These are phyloP conservation scores for Stictocephala bisonia DNA, from an alignment of 2,888 invertebrate species.

Conservation along the genomic window DNA sequence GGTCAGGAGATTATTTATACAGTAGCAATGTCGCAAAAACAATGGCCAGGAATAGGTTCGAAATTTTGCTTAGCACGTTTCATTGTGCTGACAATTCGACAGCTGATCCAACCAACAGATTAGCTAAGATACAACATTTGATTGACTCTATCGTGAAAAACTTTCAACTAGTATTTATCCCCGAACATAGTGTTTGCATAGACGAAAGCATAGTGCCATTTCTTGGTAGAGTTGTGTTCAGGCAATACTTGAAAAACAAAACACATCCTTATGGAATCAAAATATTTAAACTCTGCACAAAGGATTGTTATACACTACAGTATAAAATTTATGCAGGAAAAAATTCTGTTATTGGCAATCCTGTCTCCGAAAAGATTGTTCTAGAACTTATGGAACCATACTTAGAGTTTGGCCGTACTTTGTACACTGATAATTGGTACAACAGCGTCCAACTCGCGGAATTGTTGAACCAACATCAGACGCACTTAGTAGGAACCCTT, in stretches of 20 bases:
- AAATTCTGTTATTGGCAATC: slow-evolving; percentile 4
- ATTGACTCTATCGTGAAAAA: neutral
- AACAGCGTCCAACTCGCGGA: neutral
- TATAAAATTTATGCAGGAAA: slow-evolving; percentile 34
- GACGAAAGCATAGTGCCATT: slow-evolving; percentile 35
- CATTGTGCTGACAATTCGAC: neutral
- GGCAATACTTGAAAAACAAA: slow-evolving; percentile 39
- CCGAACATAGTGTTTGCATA: slow-evolving; percentile 25
- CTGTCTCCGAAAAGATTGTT: slow-evolving; percentile 4
- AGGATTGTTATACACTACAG: slow-evolving; percentile 10
- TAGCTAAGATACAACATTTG: neutral
- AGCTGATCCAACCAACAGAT: neutral
- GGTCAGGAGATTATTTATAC: neutral
- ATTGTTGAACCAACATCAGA: neutral
- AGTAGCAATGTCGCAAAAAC: neutral
- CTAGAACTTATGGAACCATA: slow-evolving; percentile 28
- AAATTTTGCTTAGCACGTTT: neutral
- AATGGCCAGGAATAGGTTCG: neutral
- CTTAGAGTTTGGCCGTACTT: slow-evolving; percentile 15
- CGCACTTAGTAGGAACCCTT: neutral
- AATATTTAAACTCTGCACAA: slow-evolving; percentile 23
- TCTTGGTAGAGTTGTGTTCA: slow-evolving; percentile 15
- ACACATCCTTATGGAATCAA: slow-evolving; percentile 25
- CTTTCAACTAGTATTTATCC: slow-evolving; percentile 18
- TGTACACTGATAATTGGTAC: slow-evolving; percentile 37